Percentiles rank a stretch among this genome's conserved stretches.
phyloP scores from a whole-genome alignment of 2,888 invertebrate genomes.

The Pandemis heparana region DNA sequence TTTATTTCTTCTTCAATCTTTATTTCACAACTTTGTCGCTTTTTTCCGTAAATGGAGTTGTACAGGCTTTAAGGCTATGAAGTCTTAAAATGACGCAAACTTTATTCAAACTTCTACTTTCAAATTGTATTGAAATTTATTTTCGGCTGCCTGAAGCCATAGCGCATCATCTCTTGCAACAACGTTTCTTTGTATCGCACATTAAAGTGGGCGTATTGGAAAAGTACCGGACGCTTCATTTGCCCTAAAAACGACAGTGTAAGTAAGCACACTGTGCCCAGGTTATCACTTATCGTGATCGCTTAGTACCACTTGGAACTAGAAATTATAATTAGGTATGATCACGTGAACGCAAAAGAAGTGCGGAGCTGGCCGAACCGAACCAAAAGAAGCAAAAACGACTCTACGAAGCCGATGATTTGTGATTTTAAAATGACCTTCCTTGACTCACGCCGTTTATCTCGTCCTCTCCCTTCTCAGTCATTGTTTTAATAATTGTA shows the following conservation, averaged over 20 bases:
- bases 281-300: neutral
- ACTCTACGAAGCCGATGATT: constrained; percentile 57
- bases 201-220: too few species aligned
- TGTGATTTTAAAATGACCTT: constrained; percentile 74
- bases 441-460: constrained; percentile 68
- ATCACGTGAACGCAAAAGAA: neutral
- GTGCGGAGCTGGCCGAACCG: constrained; percentile 17
- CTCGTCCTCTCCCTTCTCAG: constrained; percentile 50
- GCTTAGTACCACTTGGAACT: neutral
- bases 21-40: too few species aligned
- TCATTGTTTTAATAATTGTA: constrained; percentile 52
- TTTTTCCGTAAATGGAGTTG: too few species aligned
- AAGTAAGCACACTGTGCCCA: neutral
- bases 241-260: neutral
- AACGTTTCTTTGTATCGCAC: too few species aligned
- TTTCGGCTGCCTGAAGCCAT: too few species aligned
- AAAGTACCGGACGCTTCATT: too few species aligned
- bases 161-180: too few species aligned
- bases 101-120: too few species aligned
- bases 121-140: too few species aligned
- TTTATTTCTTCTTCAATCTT: too few species aligned
- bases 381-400: constrained; percentile 49
- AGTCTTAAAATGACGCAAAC: too few species aligned
- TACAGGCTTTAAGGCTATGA: too few species aligned
- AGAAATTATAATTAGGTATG: neutral